Conservation (phyloP, 1,140 invertebrate genomes). For the Penaeus chinensis region DNA sequence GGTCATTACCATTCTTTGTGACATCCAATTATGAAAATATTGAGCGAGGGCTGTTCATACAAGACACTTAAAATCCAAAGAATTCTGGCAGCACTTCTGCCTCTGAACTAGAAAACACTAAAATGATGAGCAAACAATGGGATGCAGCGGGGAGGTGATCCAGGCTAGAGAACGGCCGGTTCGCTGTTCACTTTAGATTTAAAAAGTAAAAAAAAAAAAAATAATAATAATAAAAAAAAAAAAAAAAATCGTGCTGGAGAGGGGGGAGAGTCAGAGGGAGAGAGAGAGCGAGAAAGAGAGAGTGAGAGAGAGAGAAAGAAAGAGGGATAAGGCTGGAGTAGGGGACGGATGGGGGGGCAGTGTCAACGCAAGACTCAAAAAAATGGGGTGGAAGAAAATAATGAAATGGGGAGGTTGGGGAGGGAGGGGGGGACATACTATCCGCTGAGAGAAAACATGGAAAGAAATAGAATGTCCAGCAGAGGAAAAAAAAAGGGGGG, state of each 20-base stretch:
- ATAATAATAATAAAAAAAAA: background rate
- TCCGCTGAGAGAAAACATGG: background rate
- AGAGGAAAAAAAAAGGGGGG: background rate
- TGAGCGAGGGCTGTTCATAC: too few species aligned
- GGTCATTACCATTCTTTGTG: too few species aligned
- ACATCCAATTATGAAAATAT: too few species aligned
- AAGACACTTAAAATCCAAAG: too few species aligned
- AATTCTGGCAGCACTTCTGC: too few species aligned
- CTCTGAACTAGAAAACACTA: too few species aligned
- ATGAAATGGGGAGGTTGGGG: background rate
- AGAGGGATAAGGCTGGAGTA: conserved; percentile 8
- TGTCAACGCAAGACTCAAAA: background rate
- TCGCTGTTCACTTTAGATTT: too few species aligned
- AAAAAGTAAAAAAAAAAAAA: background rate
- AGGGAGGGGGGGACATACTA: background rate
- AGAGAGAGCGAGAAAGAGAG: conserved; percentile 1
- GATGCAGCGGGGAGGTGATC: too few species aligned
- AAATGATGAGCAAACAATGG: too few species aligned
- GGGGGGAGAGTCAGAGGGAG: background rate
- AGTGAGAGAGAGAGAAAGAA: conserved; percentile 20
- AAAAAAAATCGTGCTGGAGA: background rate
- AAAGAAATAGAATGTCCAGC: background rate
- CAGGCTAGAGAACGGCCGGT: too few species aligned
- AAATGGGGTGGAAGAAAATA: background rate
- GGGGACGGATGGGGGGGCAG: background rate